phyloP scores from a whole-genome alignment of 2,888 invertebrate species.

The Drosophila vallismaia region DNA sequence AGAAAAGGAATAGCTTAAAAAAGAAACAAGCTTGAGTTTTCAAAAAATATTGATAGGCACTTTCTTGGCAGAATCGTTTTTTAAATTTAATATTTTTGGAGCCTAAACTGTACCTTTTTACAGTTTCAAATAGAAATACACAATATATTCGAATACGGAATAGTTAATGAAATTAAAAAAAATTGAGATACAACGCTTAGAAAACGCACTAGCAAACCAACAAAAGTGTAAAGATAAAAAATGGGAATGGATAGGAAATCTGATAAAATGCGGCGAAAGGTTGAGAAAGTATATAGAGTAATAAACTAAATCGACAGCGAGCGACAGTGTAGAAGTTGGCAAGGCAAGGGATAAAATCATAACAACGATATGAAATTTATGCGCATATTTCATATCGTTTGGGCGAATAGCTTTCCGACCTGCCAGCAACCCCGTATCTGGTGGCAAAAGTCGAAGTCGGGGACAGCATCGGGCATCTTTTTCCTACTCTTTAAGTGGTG shows the following conservation, averaged over 20 bases:
- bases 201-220: slow-evolving; percentile 66
- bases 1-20: too few relatives aligned
- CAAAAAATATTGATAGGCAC: too few relatives aligned
- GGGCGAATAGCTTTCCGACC: slow-evolving; percentile 44
- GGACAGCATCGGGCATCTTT: slow-evolving; percentile 9
- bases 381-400: slow-evolving; percentile 78
- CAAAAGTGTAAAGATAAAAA: slow-evolving; percentile 55
- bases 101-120: too few relatives aligned
- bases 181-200: slow-evolving; percentile 27
- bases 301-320: slow-evolving; percentile 34
- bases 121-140: too few relatives aligned
- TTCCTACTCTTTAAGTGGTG: slow-evolving; percentile 12
- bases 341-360: slow-evolving; percentile 65
- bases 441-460: background rate
- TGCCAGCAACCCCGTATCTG: too few relatives aligned
- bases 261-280: slow-evolving; percentile 22
- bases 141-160: too few relatives aligned
- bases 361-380: slow-evolving; percentile 79
- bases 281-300: slow-evolving; percentile 18
- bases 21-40: too few relatives aligned
- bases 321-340: slow-evolving; percentile 43
- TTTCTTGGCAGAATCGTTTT: too few relatives aligned
- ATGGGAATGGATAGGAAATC: slow-evolving; percentile 10
- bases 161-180: slow-evolving; percentile 11
- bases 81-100: too few relatives aligned